Evolutionary conservation across 2,113 vertebrate species (phyloP).

Genomic region (Psilopogon haemacephalus): DNA sequence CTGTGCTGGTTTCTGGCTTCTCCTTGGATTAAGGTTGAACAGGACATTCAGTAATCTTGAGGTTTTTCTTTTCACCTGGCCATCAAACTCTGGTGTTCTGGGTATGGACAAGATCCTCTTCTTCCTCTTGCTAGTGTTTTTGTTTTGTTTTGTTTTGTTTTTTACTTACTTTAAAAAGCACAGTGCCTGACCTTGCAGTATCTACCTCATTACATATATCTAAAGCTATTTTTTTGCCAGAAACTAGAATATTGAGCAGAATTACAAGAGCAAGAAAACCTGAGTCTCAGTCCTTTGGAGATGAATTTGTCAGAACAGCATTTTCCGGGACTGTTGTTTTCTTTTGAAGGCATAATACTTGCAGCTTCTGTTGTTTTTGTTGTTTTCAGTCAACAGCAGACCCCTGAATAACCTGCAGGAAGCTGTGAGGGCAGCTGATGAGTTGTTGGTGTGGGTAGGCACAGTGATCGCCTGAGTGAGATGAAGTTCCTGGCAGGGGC

Average conservation of each 20-base stretch:
- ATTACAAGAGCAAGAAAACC: background rate
- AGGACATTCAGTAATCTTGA: background rate
- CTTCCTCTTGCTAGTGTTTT: background rate
- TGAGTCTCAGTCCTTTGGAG: background rate
- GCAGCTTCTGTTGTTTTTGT: background rate
- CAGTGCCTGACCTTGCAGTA: background rate
- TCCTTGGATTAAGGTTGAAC: background rate
- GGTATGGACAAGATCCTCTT: background rate
- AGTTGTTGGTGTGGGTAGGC: background rate
- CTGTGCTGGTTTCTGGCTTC: background rate
- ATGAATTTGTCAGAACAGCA: background rate
- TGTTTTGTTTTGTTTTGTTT: background rate
- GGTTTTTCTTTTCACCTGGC: background rate
- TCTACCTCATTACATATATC: background rate
- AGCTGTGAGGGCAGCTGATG: background rate
- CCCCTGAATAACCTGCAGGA: background rate
- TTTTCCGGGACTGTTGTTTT: background rate
- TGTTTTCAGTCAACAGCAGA: background rate
- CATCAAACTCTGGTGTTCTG: background rate
- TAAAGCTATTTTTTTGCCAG: background rate
- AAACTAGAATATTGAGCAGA: background rate
- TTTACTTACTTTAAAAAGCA: background rate
- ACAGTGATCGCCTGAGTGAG: rapidly evolving
- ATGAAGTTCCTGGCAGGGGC: background rate
- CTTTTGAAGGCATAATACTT: background rate